These are phyloP conservation scores for Lycocerus yunnanus DNA, from an alignment of 2,888 invertebrate genomes.

Conservation along the genomic window DNA sequence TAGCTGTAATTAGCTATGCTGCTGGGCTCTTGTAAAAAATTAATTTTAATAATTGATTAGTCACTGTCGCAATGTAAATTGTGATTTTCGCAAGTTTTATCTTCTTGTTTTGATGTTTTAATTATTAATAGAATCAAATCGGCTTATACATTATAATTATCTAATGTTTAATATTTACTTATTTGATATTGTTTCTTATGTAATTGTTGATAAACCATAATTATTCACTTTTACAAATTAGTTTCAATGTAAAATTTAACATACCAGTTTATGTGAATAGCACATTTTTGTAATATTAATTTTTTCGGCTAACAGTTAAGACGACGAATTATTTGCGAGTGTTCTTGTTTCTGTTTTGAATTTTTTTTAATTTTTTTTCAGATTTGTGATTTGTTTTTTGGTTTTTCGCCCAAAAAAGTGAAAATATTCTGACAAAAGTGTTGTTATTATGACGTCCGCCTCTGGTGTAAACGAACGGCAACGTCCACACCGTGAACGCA, in stretches of 20 bases:
- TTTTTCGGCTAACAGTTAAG: not conserved
- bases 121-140: not conserved
- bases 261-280: not conserved
- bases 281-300: not conserved
- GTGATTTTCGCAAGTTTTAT: not conserved
- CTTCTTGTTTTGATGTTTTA: not conserved
- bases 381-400: slow-evolving; percentile 2
- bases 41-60: not conserved
- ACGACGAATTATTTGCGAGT: not conserved
- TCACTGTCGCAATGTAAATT: not conserved
- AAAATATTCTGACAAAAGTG: not conserved
- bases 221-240: not conserved
- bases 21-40: not conserved
- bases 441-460: slow-evolving; percentile 47
- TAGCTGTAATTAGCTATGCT: no score
- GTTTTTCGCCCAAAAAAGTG: not conserved
- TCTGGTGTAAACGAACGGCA: slow-evolving; percentile 49
- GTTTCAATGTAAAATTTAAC: not conserved
- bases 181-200: not conserved
- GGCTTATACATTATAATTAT: not conserved
- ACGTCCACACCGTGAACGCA: slow-evolving; percentile 42
- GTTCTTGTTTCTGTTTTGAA: slow-evolving; percentile 5
- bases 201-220: not conserved
- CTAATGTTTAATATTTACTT: not conserved
- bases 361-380: slow-evolving; percentile 5